Evolutionary conservation across 2,888 invertebrate genomes (phyloP).

Genomic region (Drosophila macrospina): DNA sequence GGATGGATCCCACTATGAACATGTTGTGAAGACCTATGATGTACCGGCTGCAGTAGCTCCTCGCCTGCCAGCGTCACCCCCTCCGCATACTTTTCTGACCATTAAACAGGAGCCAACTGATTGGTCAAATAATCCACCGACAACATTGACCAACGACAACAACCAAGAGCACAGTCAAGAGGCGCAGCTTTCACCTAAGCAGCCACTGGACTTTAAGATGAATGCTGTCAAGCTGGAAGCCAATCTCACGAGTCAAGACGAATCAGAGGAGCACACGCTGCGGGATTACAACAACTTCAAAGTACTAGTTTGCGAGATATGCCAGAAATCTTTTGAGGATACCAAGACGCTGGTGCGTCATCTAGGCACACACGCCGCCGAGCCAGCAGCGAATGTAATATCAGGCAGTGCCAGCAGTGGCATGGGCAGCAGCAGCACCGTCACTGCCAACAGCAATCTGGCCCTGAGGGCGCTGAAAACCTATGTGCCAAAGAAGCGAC

Average conservation of each 20-base stretch:
- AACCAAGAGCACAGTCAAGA: slow-evolving; percentile 55
- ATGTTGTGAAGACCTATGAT: slow-evolving; percentile 61
- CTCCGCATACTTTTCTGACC: slow-evolving; percentile 74
- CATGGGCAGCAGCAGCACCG: slow-evolving; percentile 28
- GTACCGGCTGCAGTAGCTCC: slow-evolving; percentile 41
- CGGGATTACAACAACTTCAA: slow-evolving; percentile 87
- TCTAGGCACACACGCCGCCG: slow-evolving; percentile 90
- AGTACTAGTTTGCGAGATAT: slow-evolving; percentile 92
- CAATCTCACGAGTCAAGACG: slow-evolving; percentile 59
- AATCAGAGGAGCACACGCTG: slow-evolving; percentile 73
- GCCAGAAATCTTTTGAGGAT: slow-evolving; percentile 92
- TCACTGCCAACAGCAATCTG: slow-evolving; percentile 49
- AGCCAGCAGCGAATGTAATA: slow-evolving; percentile 83
- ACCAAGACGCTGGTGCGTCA: slow-evolving; percentile 94
- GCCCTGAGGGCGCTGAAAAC: slow-evolving; percentile 71
- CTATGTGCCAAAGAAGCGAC: slow-evolving; percentile 85
- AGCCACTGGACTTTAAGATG: slow-evolving; percentile 79
- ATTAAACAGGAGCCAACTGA: slow-evolving; percentile 89
- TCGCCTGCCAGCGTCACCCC: slow-evolving; percentile 63
- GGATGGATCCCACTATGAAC: slow-evolving; percentile 70
- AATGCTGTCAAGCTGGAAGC: slow-evolving; percentile 73
- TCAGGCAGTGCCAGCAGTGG: slow-evolving; percentile 24
- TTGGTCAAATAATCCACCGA: slow-evolving; percentile 86
- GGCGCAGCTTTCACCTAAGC: slow-evolving; percentile 71
- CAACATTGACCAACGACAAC: slow-evolving; percentile 45